These are phyloP conservation scores for Capreolus pygargus DNA, from an alignment of 2,113 vertebrate species.

Conservation along the genomic window DNA sequence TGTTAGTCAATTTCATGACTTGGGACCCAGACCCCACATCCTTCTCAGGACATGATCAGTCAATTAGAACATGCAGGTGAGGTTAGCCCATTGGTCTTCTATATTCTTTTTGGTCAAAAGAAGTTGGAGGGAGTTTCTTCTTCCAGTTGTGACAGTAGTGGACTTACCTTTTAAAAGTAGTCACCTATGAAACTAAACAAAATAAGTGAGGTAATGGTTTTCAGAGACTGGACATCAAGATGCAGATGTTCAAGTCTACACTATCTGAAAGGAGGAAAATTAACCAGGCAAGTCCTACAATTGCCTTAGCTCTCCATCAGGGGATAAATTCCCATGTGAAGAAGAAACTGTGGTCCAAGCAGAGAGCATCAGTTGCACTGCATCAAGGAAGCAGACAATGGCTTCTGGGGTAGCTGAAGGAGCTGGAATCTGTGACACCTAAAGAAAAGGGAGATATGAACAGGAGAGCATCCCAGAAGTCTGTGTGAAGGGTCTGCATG, in stretches of 20 bases:
- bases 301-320: neutral
- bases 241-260: neutral
- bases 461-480: neutral
- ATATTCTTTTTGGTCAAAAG: neutral
- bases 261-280: neutral
- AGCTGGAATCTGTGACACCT: neutral
- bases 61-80: neutral
- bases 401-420: neutral
- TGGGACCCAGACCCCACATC: neutral
- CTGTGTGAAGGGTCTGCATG: accelerated
- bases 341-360: neutral
- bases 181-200: neutral
- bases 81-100: neutral
- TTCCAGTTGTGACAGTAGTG: neutral
- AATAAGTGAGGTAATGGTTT: neutral
- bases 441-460: neutral
- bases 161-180: neutral
- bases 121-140: neutral
- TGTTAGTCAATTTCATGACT: neutral
- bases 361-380: neutral
- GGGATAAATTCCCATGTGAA: neutral
- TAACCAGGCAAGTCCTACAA: no score
- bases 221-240: neutral
- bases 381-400: neutral
- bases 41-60: neutral